Base-by-base conservation (phyloP, 1,140 invertebrate genomes). In the Aplysia californica region DNA sequence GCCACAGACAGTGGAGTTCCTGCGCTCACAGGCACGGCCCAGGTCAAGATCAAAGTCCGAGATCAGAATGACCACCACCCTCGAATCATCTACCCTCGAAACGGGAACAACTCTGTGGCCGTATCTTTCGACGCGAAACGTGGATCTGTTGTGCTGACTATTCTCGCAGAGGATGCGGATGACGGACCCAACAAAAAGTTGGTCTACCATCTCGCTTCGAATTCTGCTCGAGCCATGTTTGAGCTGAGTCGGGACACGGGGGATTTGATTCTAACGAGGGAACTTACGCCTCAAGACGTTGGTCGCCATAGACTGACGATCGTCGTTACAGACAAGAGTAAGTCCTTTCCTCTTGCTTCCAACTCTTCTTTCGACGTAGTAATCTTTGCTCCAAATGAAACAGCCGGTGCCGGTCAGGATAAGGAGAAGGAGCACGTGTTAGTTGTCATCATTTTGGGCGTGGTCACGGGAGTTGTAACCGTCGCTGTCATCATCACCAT, bases 61-160 rank as follows among this genome's bases (percentile, higher is more conserved):
- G 96, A 98, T 86, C 94, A 95, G 82, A 98, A 98, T 87, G 96
- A 98, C 88, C 96, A 98, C 86, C 92, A 93, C 66, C 96, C 96
- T 0, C 90, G 94, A 20, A 97, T 97, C 86, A 92, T 93, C 2
- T 86, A 92, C 93, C 69, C 96, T 96, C 84, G 92, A 93, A 44
- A 35, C 70, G n/a, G 36, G 92, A 81, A 79, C 66, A 64, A 55
- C 20, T 67, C 80, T 21, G 36, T 81, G 36, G 55, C 71, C 6
- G 33, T 79, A 21, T 59, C 75, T 38, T 73, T 68, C 38, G 65
- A 77, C 59, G 56, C 71, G 21, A 69, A 67, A 29, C 75, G 70
- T 39, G 66, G 75, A 29, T 74, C 77, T 23, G 38, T 50, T 1
- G 50, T 79, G 23, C 38, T 76, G 6, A 50, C 26, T 3, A 50